Base-by-base conservation (phyloP, 2,888 invertebrate genomes). In the Kryphioiulus occultus region DNA sequence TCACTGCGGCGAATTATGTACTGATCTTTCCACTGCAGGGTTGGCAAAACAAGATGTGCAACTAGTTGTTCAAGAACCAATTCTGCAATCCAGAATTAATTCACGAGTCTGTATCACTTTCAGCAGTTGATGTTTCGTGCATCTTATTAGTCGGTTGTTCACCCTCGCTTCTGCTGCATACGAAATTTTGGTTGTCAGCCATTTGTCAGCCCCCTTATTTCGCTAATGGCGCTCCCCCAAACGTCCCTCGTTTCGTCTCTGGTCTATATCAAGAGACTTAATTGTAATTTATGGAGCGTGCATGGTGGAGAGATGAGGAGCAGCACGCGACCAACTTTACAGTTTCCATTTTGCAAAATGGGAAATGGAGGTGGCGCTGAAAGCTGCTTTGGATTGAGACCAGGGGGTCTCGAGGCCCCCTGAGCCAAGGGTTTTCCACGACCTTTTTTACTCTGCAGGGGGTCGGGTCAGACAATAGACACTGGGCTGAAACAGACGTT, bases 221-320 rank as follows among this genome's bases (percentile, higher is more conserved):
- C n/a, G 59, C 59, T 59, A 59, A 59, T 59, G 59, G 59, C 59
- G 59, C 59, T 59, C n/a, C 59, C 59, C 59, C 59, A 47, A 47
- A 47, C 17, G 47, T 47, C 12, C 47, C 47, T n/a, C 9, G n/a
- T 12, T 59, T 59, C 59, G 59, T 59, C 15, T 59, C 59, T 59
- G 59, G 59, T 59, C 59, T 59, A 59, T 59, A 59, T 59, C 59
- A 59, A 59, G 59, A 59, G 59, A 59, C 59, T 59, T 59, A 59
- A 59, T 59, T 59, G n/a, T 59, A 59, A 59, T 59, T 59, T 59
- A 59, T 59, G 59, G n/a, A 19, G 59, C 59, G 59, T 59, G 59
- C 59, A 59, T 59, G 19, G 59, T 59, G 59, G 59, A 59, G 59
- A 59, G 59, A 59, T 59, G 59, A 59, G 59, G n/a, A 59, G 59